Conservation (phyloP, 2,888 invertebrate genomes). For the Campoplex capitator region DNA sequence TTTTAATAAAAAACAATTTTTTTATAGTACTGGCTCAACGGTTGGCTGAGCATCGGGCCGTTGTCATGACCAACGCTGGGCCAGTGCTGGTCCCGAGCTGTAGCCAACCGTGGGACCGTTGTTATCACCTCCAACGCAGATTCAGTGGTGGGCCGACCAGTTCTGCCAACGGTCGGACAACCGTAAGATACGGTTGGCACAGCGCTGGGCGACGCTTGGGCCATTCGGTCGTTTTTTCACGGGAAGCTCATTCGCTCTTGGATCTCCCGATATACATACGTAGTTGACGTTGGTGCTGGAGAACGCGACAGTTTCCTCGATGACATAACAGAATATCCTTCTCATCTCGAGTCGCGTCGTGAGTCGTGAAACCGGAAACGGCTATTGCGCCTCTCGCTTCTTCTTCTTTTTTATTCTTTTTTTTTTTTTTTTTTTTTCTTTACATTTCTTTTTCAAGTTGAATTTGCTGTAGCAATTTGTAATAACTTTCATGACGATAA, state of each 20-base stretch:
- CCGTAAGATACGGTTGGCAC: too few relatives aligned
- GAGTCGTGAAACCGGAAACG: slow-evolving; percentile 57
- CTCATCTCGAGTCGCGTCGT: slow-evolving; percentile 57
- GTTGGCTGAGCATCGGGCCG: too few relatives aligned
- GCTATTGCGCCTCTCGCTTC: not conserved
- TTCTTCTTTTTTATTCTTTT: not conserved
- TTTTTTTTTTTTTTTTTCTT: not conserved
- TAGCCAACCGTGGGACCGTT: too few relatives aligned
- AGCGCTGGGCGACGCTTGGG: too few relatives aligned
- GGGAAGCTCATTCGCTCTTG: slow-evolving; percentile 49
- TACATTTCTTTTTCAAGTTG: slow-evolving; percentile 4
- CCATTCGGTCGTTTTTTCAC: too few relatives aligned
- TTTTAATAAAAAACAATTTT: too few relatives aligned
- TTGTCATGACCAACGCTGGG: too few relatives aligned
- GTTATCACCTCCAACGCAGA: too few relatives aligned
- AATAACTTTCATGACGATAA: slow-evolving; percentile 16
- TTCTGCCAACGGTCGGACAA: too few relatives aligned
- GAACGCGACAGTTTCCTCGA: slow-evolving; percentile 49
- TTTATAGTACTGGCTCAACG: too few relatives aligned
- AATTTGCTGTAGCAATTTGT: slow-evolving; percentile 11
- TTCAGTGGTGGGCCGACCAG: too few relatives aligned
- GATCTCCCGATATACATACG: slow-evolving; percentile 51
- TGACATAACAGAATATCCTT: slow-evolving; percentile 57
- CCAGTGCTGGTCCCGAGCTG: too few relatives aligned
- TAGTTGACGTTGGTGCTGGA: slow-evolving; percentile 32